Evolutionary conservation across 1,140 invertebrate genomes (phyloP).

Genomic region (Dinothrombium tinctorium): DNA sequence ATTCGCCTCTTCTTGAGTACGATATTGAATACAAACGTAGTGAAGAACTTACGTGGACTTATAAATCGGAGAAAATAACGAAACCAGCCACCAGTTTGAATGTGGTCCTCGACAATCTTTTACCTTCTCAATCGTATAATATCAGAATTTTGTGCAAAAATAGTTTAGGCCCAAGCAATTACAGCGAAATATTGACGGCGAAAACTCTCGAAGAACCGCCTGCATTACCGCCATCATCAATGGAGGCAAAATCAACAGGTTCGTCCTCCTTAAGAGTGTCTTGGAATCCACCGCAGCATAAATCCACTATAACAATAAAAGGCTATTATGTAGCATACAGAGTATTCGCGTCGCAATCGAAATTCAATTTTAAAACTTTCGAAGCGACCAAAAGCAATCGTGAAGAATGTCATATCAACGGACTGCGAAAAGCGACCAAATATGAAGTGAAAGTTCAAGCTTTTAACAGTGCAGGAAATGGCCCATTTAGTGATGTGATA

Average conservation of each 20-base stretch:
- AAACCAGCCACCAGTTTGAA: neutral
- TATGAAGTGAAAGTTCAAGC: neutral
- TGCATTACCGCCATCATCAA: neutral
- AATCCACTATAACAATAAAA: neutral
- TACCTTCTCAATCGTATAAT: neutral
- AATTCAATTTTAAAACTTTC: neutral
- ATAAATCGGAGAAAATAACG: neutral
- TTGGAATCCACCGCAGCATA: neutral
- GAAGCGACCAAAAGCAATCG: neutral
- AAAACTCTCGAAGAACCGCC: neutral
- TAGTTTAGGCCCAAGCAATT: neutral
- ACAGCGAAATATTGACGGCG: too few relatives aligned
- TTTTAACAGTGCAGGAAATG: neutral
- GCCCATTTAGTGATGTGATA: neutral
- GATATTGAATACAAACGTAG: conserved; percentile 36
- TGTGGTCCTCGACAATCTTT: neutral
- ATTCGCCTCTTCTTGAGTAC: conserved; percentile 73
- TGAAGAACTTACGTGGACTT: neutral
- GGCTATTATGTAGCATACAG: neutral
- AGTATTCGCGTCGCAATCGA: neutral
- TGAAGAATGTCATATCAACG: neutral
- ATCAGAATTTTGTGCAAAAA: too few relatives aligned
- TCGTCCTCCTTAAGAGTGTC: neutral
- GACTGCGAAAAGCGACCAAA: neutral
- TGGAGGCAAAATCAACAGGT: neutral